Evolutionary conservation across 2,113 vertebrate genomes (phyloP).

Genomic region (Lasiurus borealis): DNA sequence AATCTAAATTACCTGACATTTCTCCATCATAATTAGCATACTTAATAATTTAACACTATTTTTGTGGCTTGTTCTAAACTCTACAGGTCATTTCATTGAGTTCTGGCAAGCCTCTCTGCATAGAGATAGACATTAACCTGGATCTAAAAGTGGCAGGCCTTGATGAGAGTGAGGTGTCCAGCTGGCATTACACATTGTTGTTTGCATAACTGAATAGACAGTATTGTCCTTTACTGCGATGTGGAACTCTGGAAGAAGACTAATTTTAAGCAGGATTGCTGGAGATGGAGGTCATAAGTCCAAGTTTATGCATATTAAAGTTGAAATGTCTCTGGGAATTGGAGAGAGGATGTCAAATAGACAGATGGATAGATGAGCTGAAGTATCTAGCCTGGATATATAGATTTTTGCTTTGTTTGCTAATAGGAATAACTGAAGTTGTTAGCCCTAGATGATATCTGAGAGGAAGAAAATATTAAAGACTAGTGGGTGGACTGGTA

Average conservation of each 20-base stretch:
- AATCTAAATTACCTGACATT: constrained; percentile 1
- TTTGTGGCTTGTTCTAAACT: background rate
- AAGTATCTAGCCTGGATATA: background rate
- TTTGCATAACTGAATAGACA: background rate
- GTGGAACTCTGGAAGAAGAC: background rate
- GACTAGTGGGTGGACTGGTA: background rate
- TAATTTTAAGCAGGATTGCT: background rate
- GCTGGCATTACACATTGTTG: background rate
- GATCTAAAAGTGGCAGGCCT: background rate
- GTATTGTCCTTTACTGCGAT: background rate
- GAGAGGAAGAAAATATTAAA: background rate
- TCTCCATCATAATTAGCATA: background rate
- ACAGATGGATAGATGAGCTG: background rate
- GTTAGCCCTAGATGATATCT: background rate
- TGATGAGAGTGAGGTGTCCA: background rate
- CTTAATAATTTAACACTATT: background rate
- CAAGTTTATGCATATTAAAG: background rate
- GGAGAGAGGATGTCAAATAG: background rate
- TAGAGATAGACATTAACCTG: background rate
- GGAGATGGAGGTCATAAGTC: background rate
- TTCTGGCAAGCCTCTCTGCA: background rate
- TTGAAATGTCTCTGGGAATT: background rate
- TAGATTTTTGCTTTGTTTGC: background rate
- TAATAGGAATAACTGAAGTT: background rate
- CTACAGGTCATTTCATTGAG: background rate